Evolutionary conservation across 2,888 invertebrate species (phyloP).

Genomic region (Patella pellucida): DNA sequence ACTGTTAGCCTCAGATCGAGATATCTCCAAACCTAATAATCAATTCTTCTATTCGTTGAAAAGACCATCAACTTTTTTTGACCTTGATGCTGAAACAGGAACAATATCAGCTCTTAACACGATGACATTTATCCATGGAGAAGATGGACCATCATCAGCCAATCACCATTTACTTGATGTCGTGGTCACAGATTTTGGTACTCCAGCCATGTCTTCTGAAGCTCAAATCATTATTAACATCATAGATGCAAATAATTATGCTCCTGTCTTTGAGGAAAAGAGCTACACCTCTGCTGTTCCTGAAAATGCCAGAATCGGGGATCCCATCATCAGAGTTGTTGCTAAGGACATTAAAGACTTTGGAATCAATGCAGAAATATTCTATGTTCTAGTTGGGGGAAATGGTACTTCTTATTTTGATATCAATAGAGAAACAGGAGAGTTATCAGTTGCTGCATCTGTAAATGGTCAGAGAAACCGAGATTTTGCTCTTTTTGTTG

Average conservation of each 20-base stretch:
- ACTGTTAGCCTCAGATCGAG: constrained; percentile 58
- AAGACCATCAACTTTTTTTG: constrained; percentile 79
- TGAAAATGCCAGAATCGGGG: constrained; percentile 81
- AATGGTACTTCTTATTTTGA: constrained; percentile 84
- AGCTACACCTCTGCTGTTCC: constrained; percentile 67
- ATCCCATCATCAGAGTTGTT: constrained; percentile 79
- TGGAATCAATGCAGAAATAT: constrained; percentile 90
- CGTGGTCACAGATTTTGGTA: constrained; percentile 94
- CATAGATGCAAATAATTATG: constrained; percentile 92
- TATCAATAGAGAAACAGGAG: constrained; percentile 85
- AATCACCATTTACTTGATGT: constrained; percentile 72
- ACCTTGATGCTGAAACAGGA: constrained; percentile 89
- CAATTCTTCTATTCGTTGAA: constrained; percentile 62
- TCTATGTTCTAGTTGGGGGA: constrained; percentile 80
- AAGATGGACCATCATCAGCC: constrained; percentile 36
- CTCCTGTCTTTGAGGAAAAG: constrained; percentile 83
- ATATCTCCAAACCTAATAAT: constrained; percentile 58
- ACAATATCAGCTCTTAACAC: constrained; percentile 88
- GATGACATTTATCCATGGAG: constrained; percentile 47
- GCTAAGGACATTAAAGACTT: constrained; percentile 76
- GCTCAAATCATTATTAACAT: constrained; percentile 88
- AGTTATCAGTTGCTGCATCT: constrained; percentile 78
- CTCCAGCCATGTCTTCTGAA: constrained; percentile 92
- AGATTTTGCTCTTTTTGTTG: constrained; percentile 79
- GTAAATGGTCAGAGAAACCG: constrained; percentile 72